These are phyloP conservation scores for Clostera curtula DNA, from an alignment of 2,888 invertebrate species.

Conservation along the genomic window DNA sequence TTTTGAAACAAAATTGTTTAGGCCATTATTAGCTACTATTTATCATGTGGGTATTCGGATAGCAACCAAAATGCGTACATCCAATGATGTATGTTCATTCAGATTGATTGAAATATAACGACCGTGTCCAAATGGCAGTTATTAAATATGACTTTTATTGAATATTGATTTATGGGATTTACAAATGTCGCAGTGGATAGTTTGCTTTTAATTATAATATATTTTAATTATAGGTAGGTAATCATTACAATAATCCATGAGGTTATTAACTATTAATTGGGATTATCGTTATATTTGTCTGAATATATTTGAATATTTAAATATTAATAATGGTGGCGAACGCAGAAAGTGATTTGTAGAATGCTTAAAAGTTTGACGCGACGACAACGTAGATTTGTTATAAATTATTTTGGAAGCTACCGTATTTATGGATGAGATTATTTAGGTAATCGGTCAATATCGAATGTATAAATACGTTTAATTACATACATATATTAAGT, in stretches of 20 bases:
- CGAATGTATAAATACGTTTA: too few relatives aligned
- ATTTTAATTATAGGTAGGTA: too few relatives aligned
- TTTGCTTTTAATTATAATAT: slow-evolving; percentile 1
- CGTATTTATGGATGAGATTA: too few relatives aligned
- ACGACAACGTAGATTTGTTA: too few relatives aligned
- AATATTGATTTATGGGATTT: slow-evolving; percentile 1
- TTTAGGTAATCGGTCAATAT: too few relatives aligned
- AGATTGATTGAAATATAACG: slow-evolving; percentile 5
- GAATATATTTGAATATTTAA: slow-evolving; percentile 1
- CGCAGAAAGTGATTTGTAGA: too few relatives aligned
- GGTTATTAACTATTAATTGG: background rate
- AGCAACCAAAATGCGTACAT: background rate
- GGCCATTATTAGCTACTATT: slow-evolving; percentile 24
- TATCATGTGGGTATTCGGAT: background rate
- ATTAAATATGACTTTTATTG: slow-evolving; percentile 5
- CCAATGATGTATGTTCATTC: background rate
- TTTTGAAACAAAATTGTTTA: slow-evolving; percentile 30
- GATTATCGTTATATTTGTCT: background rate
- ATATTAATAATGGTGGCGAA: too few relatives aligned
- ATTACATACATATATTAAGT: too few relatives aligned
- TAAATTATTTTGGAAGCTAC: too few relatives aligned
- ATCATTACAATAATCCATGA: too few relatives aligned
- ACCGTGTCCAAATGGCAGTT: slow-evolving; percentile 1
- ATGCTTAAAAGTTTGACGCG: too few relatives aligned
- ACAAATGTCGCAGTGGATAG: background rate